Conservation (phyloP, 2,113 vertebrate species). For the Chaenocephalus aceratus region DNA sequence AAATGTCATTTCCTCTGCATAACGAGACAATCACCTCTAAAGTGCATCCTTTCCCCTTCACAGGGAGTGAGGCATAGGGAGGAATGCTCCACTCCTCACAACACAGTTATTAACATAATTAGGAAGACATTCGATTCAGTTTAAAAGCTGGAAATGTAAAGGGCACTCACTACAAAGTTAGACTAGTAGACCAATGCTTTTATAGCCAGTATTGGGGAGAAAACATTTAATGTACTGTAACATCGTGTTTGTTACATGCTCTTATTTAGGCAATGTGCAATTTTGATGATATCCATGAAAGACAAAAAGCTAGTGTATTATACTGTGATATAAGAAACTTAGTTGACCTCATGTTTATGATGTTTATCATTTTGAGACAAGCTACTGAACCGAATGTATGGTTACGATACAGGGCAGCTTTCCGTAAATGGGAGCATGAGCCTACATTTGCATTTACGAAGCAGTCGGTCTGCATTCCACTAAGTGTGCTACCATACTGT, state of each 20-base stretch:
- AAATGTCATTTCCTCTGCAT: constrained; percentile 65
- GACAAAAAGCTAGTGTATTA: not conserved
- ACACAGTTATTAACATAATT: constrained; percentile 3
- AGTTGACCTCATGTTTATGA: not conserved
- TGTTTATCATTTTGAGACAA: not conserved
- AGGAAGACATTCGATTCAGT: constrained; percentile 12
- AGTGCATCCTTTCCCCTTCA: constrained; percentile 43
- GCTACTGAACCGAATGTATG: not conserved
- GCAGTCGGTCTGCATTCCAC: not conserved
- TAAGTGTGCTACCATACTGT: not conserved
- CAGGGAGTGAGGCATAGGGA: constrained; percentile 9
- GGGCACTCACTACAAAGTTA: not conserved
- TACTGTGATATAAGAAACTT: constrained; percentile 2
- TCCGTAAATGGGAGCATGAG: not conserved
- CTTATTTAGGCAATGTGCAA: no score
- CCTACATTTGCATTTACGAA: not conserved
- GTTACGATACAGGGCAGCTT: not conserved
- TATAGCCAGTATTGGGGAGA: constrained; percentile 5
- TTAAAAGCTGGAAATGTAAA: not conserved
- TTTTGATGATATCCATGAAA: not conserved
- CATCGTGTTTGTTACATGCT: no score
- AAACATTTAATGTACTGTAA: no score
- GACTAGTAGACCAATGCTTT: not conserved
- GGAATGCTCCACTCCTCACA: constrained; percentile 6
- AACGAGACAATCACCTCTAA: constrained; percentile 42